phyloP scores from a whole-genome alignment of 2,888 invertebrate species.

The Nipponacmea schrenckii region DNA sequence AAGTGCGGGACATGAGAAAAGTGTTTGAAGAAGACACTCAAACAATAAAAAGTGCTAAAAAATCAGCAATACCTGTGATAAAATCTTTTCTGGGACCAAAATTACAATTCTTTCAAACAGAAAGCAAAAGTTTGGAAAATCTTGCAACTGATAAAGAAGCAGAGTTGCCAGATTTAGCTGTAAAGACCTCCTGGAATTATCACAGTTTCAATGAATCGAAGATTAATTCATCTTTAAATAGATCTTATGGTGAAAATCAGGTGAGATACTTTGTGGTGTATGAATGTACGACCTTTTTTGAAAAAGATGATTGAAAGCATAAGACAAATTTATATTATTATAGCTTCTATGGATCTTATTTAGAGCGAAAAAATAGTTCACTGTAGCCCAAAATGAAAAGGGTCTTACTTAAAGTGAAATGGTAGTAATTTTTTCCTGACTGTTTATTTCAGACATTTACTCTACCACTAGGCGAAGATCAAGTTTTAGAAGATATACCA shows the following conservation, averaged over 20 bases:
- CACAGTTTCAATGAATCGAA: background rate
- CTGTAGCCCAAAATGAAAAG: too few relatives aligned
- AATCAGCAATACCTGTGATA: slow-evolving; percentile 21
- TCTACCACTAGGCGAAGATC: slow-evolving; percentile 42
- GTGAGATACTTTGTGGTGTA: too few relatives aligned
- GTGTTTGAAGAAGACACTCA: slow-evolving; percentile 48
- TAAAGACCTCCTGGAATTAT: slow-evolving; percentile 1
- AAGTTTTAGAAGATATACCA: slow-evolving; percentile 54
- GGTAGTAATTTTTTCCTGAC: too few relatives aligned
- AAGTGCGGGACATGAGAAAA: slow-evolving; percentile 48
- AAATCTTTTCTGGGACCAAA: slow-evolving; percentile 25
- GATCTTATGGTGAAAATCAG: too few relatives aligned
- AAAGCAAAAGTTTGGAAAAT: background rate
- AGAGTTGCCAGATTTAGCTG: background rate
- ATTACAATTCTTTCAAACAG: background rate
- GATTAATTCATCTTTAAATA: background rate
- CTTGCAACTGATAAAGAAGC: background rate
- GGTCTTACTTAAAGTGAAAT: too few relatives aligned
- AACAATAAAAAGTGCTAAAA: slow-evolving; percentile 33
- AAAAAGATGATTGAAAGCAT: too few relatives aligned
- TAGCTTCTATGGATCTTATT: too few relatives aligned
- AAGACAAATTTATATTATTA: too few relatives aligned
- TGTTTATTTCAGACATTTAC: background rate
- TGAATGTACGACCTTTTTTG: too few relatives aligned
- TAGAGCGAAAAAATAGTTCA: too few relatives aligned